These are phyloP conservation scores for Aurelia sp. DNA, from an alignment of 30 jellyfish, hydroid and myxozoan species.

Conservation along the genomic window DNA sequence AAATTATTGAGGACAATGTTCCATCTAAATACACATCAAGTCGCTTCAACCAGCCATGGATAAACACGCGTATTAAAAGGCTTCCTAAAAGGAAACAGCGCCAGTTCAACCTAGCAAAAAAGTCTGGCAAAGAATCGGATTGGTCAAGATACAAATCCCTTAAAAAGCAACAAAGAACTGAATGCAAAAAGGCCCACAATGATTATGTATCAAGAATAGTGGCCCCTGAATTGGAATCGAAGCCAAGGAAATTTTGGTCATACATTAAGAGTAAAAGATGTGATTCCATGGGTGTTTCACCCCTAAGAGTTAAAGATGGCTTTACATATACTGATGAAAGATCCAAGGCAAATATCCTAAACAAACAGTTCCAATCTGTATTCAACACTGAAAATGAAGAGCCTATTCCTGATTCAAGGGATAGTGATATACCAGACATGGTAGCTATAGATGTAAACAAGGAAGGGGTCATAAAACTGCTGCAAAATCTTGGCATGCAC, in stretches of 20 bases:
- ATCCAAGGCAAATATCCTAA: too few species aligned
- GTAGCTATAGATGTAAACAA: background rate
- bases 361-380: too few species aligned
- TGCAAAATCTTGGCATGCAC: conserved; percentile 12
- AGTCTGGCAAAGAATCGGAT: background rate
- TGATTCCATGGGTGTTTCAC: too few species aligned
- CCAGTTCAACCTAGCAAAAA: background rate
- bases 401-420: background rate
- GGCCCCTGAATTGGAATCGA: background rate
- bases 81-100: background rate
- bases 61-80: background rate
- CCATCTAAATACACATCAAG: conserved; percentile 8
- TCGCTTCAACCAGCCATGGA: conserved; percentile 27
- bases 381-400: background rate
- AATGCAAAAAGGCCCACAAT: background rate
- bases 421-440: background rate
- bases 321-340: too few species aligned
- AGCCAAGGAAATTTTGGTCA: too few species aligned
- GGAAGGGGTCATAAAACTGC: background rate
- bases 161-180: background rate
- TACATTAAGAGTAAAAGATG: too few species aligned
- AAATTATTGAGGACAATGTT: background rate
- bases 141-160: conserved; percentile 2
- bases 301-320: background rate
- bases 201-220: background rate